Evolutionary conservation across 2,888 invertebrate species (phyloP).

Genomic region (Tipula vernalis): DNA sequence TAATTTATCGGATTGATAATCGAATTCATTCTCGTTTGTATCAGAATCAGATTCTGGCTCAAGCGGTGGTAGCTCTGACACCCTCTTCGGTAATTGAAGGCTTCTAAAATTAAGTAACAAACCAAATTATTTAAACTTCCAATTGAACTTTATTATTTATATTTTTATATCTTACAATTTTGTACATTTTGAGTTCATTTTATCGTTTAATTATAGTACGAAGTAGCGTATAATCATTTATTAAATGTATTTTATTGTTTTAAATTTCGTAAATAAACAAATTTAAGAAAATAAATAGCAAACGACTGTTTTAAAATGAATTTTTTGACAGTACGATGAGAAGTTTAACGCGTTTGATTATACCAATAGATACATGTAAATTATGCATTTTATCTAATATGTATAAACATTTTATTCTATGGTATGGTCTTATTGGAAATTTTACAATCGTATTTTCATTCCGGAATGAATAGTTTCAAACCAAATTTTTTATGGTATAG

Average conservation of each 20-base stretch:
- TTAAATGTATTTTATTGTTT: not conserved
- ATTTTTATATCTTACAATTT: not conserved
- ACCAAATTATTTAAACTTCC: not conserved
- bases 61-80: conserved; percentile 28
- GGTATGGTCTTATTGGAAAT: no score
- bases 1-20: conserved; percentile 23
- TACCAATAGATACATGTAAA: not conserved
- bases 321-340: not conserved
- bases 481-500: no score
- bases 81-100: conserved; percentile 24
- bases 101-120: not conserved
- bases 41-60: conserved; percentile 31
- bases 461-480: no score
- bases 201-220: not conserved
- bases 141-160: not conserved
- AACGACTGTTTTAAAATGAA: not conserved
- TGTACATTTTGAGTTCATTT: not conserved
- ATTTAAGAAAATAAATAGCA: not conserved
- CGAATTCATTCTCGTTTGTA: conserved; percentile 19
- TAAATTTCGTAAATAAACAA: not conserved
- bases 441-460: no score
- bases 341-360: not conserved
- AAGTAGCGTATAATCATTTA: not conserved
- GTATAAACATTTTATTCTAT: no score
- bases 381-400: no score